Evolutionary conservation across 2,113 vertebrate genomes (phyloP), one percentile per base, ranked within the genome.

Genomic region (Thunnus maccoyii): DNA sequence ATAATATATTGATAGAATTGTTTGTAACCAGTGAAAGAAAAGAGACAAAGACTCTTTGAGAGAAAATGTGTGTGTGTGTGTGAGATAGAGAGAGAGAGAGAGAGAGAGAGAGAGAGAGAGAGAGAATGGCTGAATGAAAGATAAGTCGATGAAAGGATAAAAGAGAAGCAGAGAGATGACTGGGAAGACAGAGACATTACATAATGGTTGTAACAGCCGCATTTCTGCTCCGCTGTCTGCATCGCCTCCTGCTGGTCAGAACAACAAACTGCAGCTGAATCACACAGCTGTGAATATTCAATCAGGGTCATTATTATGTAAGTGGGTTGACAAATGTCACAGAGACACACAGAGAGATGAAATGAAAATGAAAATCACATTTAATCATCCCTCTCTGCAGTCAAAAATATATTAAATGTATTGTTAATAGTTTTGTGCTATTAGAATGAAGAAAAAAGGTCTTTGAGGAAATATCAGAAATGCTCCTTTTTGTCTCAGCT

Each of bases 231-330:
- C 18, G 62, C 73, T 65, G 78, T 48, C 82, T 84, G 61, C 52
- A 11, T 0, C 47, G 57, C 84, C 89, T 1, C 72, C 87, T 77
- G 71, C 80, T 86, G 89, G 67, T n/a, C 71, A 62, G 0, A 50
- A 0, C 0, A 0, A 0, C 4, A 3, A 20, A 67, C 65, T 78
- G 66, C 89, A 86, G 66, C 57, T 15, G 11, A 47, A 44, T 3
- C 27, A 46, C n/a, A 25, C 25, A 57, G 51, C 32, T 54, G 25
- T 9, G 70, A 27, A 50, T 60, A 20, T 60, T 46, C 70, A 80
- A 5, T 14, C n/a, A 6, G 20, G 13, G 3, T 77, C 25, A 25
- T 60, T 47, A 61, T 62, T 72, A 55, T 66, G 27, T 44, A 36
- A 66, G 73, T 18, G 17, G 13, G 30, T 15, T 56, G 60, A 46